Evolutionary conservation across 2,888 invertebrate species (phyloP).

Genomic region (Caenorhabditis sulstoni): DNA sequence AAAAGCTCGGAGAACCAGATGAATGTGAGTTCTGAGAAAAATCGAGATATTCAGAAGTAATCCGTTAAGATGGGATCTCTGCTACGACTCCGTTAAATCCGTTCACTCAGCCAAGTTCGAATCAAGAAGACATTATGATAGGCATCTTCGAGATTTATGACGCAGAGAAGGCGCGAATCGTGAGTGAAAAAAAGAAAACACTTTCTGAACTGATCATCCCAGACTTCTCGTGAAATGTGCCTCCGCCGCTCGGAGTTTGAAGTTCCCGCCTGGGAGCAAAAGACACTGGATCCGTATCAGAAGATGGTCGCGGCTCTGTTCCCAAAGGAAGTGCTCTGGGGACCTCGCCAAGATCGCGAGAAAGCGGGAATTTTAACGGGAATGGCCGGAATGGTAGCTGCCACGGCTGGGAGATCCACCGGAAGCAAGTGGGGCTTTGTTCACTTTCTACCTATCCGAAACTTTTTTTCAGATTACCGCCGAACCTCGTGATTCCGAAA

Average conservation of each 20-base stretch:
- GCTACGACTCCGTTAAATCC: constrained; percentile 1
- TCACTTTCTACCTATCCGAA: background rate
- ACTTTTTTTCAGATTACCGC: background rate
- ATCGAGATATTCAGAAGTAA: background rate
- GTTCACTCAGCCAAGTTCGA: constrained; percentile 12
- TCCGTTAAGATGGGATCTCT: background rate
- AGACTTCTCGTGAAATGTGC: constrained; percentile 45
- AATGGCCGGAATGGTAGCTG: constrained; percentile 17
- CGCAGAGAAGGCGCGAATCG: constrained; percentile 47
- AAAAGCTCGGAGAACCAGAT: constrained; percentile 30
- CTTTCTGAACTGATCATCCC: background rate
- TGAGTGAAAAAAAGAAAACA: constrained; percentile 5
- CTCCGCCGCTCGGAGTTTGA: constrained; percentile 48
- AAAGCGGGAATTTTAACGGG: constrained; percentile 16
- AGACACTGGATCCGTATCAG: constrained; percentile 11
- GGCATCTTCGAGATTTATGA: constrained; percentile 54
- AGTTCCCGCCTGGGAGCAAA: constrained; percentile 40
- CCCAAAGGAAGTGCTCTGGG: constrained; percentile 48
- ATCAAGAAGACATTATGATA: constrained; percentile 22
- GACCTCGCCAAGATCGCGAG: constrained; percentile 37
- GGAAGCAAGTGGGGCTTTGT: constrained; percentile 16
- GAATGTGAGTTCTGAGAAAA: constrained; percentile 14
- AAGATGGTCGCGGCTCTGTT: background rate
- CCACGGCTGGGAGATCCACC: background rate
- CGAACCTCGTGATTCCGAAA: constrained; percentile 29